Evolutionary conservation across 2,113 vertebrate species (phyloP), one percentile per base, ranked within the genome.

Genomic region (Gopherus flavomarginatus): DNA sequence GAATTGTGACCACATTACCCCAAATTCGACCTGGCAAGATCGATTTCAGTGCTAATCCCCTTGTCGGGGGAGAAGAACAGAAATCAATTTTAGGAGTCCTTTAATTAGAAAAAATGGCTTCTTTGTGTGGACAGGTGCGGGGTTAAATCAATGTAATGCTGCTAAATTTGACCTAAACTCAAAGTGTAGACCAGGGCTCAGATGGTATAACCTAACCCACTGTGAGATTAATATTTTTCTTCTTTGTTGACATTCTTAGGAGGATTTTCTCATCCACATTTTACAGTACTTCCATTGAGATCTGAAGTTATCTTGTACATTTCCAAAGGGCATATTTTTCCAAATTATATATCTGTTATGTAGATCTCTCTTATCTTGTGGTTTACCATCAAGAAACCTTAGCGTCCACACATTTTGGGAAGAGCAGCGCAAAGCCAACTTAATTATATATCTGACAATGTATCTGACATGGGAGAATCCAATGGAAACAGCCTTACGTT

Each of bases 371-470:
- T 77, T 2, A 5, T n/a, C 80, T 53, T 85, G 21, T 35, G 50
- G 5, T 69, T 91, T 88, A 35, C 12, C 5, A 35, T 1, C 1
- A 56, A 5, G 13, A 26, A 11, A 8, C 2, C 22, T 44, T 22
- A 44, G 38, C 13, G 27, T 1, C 1, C 77, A 22, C 8, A 31
- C 17, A 2, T 42, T 27, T 1, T n/a, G 59, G 29, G 22, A 5
- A 84, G 90, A 81, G 21, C 7, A 83, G 38, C 54, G 19, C 69
- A 29, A 87, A 91, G 52, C 1, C 19, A 1, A 0, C 4, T 92
- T 88, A 38, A 27, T 14, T 85, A 31, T 47, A 47, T 44, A 77
- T 12, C 75, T 77, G 42, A 47, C n/a, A 27, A 77, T 44, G 42
- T 27, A 13, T 44, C 38, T 77, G 72, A 44, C 42, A 78, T 22